Percentiles rank a stretch among this genome's conserved stretches.
Evolutionary conservation across 2,888 invertebrate genomes (phyloP).

Genomic region (Sesamia inferens): DNA sequence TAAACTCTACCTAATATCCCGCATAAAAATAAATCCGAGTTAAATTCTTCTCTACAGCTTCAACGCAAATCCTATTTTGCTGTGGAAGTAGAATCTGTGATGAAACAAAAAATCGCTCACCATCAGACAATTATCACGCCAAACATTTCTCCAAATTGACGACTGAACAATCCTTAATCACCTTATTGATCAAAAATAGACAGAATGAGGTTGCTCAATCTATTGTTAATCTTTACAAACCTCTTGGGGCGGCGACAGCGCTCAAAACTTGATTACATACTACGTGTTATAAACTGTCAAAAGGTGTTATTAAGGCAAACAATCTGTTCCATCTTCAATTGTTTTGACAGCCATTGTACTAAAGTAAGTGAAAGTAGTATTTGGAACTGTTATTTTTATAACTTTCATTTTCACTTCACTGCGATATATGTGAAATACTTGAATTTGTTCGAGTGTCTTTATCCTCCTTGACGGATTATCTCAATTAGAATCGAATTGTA

Average conservation of each 20-base stretch:
- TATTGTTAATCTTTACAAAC: slow-evolving; percentile 32
- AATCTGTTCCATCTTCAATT: slow-evolving; percentile 50
- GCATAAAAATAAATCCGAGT: slow-evolving; percentile 4
- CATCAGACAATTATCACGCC: neutral
- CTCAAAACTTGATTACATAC: slow-evolving; percentile 47
- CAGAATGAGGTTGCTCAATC: slow-evolving; percentile 44
- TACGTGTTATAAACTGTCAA: slow-evolving; percentile 35
- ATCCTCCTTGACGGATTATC: slow-evolving; percentile 52
- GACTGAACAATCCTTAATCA: slow-evolving; percentile 35
- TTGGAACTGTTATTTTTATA: slow-evolving; percentile 53
- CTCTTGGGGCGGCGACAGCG: slow-evolving; percentile 14
- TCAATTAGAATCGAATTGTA: slow-evolving; percentile 44
- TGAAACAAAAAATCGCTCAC: slow-evolving; percentile 28
- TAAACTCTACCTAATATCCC: neutral
- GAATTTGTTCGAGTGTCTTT: slow-evolving; percentile 59
- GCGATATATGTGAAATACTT: slow-evolving; percentile 53
- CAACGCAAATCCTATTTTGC: neutral
- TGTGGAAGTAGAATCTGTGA: slow-evolving; percentile 10
- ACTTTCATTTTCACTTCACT: slow-evolving; percentile 63
- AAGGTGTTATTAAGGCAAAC: slow-evolving; percentile 46
- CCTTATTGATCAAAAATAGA: slow-evolving; percentile 46
- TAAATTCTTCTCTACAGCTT: neutral
- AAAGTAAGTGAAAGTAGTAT: slow-evolving; percentile 59
- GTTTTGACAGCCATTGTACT: slow-evolving; percentile 59
- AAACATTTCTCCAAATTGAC: slow-evolving; percentile 25